Evolutionary conservation across 2,113 vertebrate species (phyloP).

Genomic region (Phaetusa simplex): DNA sequence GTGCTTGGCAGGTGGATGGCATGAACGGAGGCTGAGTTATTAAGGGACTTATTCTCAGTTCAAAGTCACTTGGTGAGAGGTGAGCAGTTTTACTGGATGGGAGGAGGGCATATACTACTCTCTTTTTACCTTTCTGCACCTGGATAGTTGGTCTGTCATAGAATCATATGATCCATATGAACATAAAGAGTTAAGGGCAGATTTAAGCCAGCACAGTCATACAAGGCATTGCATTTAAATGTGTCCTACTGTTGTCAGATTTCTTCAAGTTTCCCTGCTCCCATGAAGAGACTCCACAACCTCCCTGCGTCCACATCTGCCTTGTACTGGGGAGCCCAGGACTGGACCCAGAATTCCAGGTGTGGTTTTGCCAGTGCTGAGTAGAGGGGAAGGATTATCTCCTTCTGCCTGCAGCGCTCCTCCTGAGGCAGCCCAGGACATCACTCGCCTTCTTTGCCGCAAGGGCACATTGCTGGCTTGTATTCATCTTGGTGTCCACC

Average conservation of each 20-base stretch:
- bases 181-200: not conserved
- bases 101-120: not conserved
- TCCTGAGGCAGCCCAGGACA: not conserved
- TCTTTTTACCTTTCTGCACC: not conserved
- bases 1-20: not conserved
- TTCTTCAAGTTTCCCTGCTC: not conserved
- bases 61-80: not conserved
- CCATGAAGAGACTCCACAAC: not conserved
- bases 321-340: not conserved
- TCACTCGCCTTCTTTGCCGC: not conserved
- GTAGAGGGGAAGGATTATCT: not conserved
- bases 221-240: not conserved
- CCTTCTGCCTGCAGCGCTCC: not conserved
- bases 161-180: not conserved
- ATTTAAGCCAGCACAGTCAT: not conserved
- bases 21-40: not conserved
- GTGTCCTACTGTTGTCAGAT: not conserved
- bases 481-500: not conserved
- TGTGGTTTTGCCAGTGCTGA: not conserved
- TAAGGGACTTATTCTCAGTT: not conserved
- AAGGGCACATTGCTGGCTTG: rapidly evolving
- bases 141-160: not conserved
- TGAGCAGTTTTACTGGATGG: not conserved
- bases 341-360: not conserved
- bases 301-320: not conserved